Evolutionary conservation across 2,113 vertebrate species (phyloP).

Genomic region (Psephotus haematonotus): DNA sequence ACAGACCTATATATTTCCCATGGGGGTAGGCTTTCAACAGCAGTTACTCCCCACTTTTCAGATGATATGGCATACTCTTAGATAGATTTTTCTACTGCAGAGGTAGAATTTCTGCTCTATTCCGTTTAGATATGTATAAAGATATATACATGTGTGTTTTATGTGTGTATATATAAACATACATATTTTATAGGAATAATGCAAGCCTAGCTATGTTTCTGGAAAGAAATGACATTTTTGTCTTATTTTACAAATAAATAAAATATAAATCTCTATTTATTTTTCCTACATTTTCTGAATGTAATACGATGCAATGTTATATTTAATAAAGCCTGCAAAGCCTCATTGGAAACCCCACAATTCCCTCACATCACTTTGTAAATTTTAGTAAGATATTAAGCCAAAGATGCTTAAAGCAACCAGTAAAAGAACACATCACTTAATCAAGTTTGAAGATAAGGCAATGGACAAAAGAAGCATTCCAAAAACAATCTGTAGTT

Average conservation of each 20-base stretch:
- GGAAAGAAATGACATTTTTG: background rate
- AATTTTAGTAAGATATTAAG: background rate
- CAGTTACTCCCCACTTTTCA: background rate
- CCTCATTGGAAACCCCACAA: background rate
- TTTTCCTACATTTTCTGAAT: background rate
- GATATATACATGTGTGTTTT: background rate
- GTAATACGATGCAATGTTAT: background rate
- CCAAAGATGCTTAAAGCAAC: background rate
- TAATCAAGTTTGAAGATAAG: background rate
- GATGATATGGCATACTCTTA: background rate
- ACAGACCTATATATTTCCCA: conserved; percentile 44
- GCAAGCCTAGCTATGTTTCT: background rate
- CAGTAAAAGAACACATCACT: background rate
- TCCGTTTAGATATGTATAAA: background rate
- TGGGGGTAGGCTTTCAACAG: background rate
- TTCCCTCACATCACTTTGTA: background rate
- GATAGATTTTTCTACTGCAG: background rate
- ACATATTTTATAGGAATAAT: background rate
- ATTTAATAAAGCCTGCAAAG: background rate
- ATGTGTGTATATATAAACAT: background rate
- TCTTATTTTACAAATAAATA: background rate
- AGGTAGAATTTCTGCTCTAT: background rate
- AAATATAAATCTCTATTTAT: background rate
- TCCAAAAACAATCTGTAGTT: background rate
- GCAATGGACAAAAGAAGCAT: background rate